phyloP scores from a whole-genome alignment of 2,797 vertebrate species.

The Sternarchorhynchus goeldii region DNA sequence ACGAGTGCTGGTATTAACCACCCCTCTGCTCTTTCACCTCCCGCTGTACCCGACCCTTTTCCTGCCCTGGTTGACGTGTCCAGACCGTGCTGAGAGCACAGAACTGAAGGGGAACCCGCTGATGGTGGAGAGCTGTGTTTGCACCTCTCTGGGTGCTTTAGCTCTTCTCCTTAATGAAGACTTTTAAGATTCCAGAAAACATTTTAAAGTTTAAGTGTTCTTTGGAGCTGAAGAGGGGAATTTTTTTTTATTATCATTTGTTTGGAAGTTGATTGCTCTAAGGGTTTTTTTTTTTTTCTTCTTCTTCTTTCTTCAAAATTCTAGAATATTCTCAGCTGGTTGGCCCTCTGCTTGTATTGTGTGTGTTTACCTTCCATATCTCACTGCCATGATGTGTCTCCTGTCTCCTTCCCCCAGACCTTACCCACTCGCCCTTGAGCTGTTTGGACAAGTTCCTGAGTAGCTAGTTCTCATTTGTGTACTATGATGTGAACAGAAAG shows the following conservation, averaged over 20 bases:
- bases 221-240: neutral
- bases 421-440: slow-evolving; percentile 1
- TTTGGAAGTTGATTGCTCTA: too few species aligned
- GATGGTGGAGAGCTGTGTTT: neutral
- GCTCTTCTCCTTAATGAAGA: neutral
- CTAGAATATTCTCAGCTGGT: slow-evolving; percentile 12
- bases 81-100: neutral
- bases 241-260: neutral
- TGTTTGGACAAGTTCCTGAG: slow-evolving; percentile 23
- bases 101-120: too few species aligned
- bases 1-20: neutral
- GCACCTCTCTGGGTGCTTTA: neutral
- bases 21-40: neutral
- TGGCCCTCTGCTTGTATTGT: neutral
- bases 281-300: neutral
- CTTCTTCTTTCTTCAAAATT: neutral
- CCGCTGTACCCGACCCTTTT: neutral
- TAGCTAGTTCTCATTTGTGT: slow-evolving; percentile 44
- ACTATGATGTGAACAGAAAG: slow-evolving; percentile 23
- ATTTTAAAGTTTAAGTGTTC: neutral
- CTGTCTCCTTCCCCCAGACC: slow-evolving; percentile 1
- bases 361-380: neutral
- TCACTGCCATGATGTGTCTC: slow-evolving; percentile 21
- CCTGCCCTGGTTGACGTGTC: neutral
- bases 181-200: neutral